Evolutionary conservation across 1,140 invertebrate species (phyloP).

Genomic region (Drosophila orosa): DNA sequence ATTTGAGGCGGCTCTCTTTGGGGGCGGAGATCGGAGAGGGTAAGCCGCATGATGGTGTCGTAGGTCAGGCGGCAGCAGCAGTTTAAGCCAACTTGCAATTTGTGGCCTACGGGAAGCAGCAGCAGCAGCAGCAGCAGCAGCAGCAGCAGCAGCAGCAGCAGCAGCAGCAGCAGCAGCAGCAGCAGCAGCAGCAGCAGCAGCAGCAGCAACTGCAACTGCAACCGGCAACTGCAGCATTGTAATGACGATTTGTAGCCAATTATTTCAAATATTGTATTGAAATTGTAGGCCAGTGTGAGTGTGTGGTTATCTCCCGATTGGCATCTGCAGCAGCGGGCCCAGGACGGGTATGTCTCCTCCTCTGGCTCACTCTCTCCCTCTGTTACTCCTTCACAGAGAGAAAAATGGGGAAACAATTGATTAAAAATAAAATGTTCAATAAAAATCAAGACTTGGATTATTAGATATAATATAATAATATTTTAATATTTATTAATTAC

Average conservation of each 20-base stretch:
- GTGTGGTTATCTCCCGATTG: conserved; percentile 62
- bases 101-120: conserved; percentile 64
- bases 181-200: conserved; percentile 9
- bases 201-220: conserved; percentile 23
- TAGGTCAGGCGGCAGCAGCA: conserved; percentile 69
- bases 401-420: background rate
- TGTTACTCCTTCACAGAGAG: background rate
- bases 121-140: conserved; percentile 19
- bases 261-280: conserved; percentile 84
- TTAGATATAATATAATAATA: too few relatives aligned
- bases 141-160: conserved; percentile 7
- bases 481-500: too few relatives aligned
- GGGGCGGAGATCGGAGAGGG: conserved; percentile 35
- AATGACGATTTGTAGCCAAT: conserved; percentile 84
- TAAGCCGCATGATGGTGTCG: conserved; percentile 72
- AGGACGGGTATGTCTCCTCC: conserved; percentile 14
- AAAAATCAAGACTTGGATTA: too few relatives aligned
- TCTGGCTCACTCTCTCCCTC: background rate
- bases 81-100: conserved; percentile 74
- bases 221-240: conserved; percentile 45
- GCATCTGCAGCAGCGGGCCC: conserved; percentile 53
- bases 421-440: too few relatives aligned
- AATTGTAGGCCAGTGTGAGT: conserved; percentile 74
- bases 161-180: conserved; percentile 34
- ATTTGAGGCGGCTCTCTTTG: conserved; percentile 54